Percentiles rank a stretch among this genome's conserved stretches.
Evolutionary conservation across 2,113 vertebrate species (phyloP).

Genomic region (Nycticorax nycticorax): DNA sequence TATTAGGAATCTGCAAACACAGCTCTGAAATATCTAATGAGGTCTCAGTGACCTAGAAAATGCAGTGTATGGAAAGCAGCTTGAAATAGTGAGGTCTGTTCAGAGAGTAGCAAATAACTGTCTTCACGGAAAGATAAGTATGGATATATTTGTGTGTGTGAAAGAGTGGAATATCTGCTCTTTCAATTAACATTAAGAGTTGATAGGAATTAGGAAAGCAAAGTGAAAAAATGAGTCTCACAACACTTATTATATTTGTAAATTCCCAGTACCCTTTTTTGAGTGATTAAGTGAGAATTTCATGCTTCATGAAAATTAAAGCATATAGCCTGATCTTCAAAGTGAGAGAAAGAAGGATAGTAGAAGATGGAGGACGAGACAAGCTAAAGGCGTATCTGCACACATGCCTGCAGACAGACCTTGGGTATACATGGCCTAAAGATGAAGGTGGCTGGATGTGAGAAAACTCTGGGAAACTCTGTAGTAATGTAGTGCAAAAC

Average conservation of each 20-base stretch:
- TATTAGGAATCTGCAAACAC: conserved; percentile 42
- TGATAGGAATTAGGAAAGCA: neutral
- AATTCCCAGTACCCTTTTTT: neutral
- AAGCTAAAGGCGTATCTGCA: neutral
- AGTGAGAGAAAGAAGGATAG: neutral
- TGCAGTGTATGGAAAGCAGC: neutral
- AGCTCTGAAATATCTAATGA: conserved; percentile 61
- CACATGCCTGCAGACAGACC: neutral
- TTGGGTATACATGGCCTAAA: neutral
- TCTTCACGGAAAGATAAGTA: neutral
- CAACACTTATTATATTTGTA: neutral
- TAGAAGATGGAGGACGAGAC: neutral
- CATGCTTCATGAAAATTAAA: neutral
- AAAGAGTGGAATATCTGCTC: neutral
- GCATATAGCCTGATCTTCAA: neutral
- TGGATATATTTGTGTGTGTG: neutral
- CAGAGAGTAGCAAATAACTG: neutral
- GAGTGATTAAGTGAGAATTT: neutral
- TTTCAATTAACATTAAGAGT: neutral
- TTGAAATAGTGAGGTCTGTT: neutral
- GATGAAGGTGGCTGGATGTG: neutral
- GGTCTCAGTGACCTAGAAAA: conserved; percentile 65
- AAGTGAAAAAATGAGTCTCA: neutral
- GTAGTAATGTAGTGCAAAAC: neutral
- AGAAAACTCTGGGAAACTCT: neutral